These are phyloP conservation scores for Coracias cyanogaster DNA, from an alignment of 2,797 vertebrate species.

Conservation along the genomic window DNA sequence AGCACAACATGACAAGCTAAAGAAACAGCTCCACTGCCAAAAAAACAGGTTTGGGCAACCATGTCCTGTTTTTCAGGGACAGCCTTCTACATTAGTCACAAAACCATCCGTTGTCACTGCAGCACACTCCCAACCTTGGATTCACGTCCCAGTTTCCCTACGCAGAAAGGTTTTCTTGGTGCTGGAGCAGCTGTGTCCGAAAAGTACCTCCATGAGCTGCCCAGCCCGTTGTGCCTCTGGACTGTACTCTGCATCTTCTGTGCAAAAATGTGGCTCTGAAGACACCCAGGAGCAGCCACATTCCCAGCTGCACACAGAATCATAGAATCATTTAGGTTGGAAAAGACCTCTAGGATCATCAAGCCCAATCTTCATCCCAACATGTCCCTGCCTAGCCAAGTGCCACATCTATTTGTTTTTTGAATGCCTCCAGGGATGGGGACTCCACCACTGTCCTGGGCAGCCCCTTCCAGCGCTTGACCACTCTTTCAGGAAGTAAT, in stretches of 20 bases:
- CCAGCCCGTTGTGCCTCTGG: rapidly evolving
- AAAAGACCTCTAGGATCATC: too few species aligned
- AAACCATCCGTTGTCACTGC: neutral
- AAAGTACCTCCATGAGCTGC: rapidly evolving
- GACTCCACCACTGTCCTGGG: too few species aligned
- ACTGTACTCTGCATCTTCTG: neutral
- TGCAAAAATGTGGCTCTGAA: neutral
- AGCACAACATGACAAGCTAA: neutral
- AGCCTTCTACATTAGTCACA: slow-evolving; percentile 37
- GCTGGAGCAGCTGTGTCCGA: neutral
- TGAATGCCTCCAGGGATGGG: too few species aligned
- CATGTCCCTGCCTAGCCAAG: too few species aligned
- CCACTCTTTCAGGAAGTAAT: too few species aligned
- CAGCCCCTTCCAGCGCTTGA: too few species aligned
- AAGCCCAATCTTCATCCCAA: too few species aligned
- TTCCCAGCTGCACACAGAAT: neutral
- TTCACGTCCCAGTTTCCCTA: neutral
- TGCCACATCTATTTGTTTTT: too few species aligned
- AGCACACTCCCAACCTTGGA: neutral
- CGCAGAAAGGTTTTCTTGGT: neutral
- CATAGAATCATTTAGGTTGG: too few species aligned
- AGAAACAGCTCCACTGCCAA: slow-evolving; percentile 1
- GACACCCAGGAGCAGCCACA: neutral
- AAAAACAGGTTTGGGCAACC: slow-evolving; percentile 37
- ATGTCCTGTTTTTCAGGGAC: slow-evolving; percentile 36